Percentiles rank a stretch among this genome's conserved stretches.
Evolutionary conservation across 92 coral and sea anemone genomes (phyloP).

Genomic region (Siderastrea siderea): DNA sequence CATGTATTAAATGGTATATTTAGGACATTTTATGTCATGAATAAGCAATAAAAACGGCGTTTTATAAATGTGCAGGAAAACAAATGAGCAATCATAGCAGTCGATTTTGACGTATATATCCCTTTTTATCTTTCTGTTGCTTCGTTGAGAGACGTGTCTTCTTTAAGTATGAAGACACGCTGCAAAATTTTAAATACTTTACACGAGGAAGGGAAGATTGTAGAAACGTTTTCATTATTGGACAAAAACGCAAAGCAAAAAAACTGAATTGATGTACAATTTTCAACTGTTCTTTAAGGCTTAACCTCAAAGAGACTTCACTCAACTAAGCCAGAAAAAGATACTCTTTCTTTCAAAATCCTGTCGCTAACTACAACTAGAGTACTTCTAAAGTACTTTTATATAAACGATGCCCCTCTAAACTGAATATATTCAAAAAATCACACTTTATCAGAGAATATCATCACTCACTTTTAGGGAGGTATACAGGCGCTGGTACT

Average conservation of each 20-base stretch:
- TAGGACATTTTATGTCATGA: neutral
- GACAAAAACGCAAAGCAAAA: neutral
- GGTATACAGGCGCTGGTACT: slow-evolving; percentile 81
- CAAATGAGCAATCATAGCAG: neutral
- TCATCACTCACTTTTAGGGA: slow-evolving; percentile 81
- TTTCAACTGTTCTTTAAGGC: neutral
- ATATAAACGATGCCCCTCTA: neutral
- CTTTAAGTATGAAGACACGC: no score
- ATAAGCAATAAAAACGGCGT: neutral
- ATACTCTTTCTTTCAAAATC: neutral
- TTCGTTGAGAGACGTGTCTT: neutral
- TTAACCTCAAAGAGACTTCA: neutral
- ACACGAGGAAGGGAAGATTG: neutral
- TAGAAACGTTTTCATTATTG: neutral
- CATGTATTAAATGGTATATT: neutral
- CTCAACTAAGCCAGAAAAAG: neutral
- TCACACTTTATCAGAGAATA: neutral
- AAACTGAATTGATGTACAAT: neutral
- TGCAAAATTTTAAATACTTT: neutral
- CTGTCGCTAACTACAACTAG: no score
- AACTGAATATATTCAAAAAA: neutral
- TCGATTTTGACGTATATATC: neutral
- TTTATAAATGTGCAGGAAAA: neutral
- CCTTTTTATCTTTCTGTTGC: neutral
- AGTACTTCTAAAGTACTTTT: no score